phyloP scores from a whole-genome alignment of 2,113 vertebrate genomes.

The Nicator chloris region DNA sequence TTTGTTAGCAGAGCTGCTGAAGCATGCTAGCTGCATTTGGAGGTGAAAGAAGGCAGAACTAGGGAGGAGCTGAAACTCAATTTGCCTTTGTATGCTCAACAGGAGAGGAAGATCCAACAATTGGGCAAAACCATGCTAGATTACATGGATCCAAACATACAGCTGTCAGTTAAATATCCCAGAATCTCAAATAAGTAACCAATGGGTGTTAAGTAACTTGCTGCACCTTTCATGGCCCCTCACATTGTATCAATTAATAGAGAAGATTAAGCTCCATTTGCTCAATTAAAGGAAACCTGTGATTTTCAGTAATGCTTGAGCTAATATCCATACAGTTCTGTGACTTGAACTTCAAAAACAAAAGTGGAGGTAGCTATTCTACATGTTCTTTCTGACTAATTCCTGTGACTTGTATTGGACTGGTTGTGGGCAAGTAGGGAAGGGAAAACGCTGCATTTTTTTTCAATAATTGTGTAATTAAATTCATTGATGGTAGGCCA shows the following conservation, averaged over 20 bases:
- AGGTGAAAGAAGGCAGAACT: neutral
- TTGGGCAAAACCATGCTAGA: neutral
- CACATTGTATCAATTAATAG: neutral
- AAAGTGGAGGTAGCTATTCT: neutral
- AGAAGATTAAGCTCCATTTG: neutral
- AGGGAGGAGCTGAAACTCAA: neutral
- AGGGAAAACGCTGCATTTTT: neutral
- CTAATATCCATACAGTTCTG: neutral
- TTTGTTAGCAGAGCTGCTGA: neutral
- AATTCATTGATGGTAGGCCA: constrained; percentile 44
- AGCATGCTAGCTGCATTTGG: neutral
- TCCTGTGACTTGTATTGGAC: neutral
- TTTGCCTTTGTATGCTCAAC: neutral
- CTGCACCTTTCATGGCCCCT: neutral
- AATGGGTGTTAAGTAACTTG: neutral
- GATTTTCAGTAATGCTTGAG: neutral
- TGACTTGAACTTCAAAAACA: constrained; percentile 23
- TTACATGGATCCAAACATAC: neutral
- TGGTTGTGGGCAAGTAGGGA: constrained; percentile 17
- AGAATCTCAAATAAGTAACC: neutral
- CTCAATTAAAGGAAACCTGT: neutral
- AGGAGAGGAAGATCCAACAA: neutral
- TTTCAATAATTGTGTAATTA: constrained; percentile 45
- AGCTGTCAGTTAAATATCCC: neutral
- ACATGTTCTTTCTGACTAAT: neutral